Conservation (phyloP, 1,140 invertebrate genomes). For the Nephila pilipes region DNA sequence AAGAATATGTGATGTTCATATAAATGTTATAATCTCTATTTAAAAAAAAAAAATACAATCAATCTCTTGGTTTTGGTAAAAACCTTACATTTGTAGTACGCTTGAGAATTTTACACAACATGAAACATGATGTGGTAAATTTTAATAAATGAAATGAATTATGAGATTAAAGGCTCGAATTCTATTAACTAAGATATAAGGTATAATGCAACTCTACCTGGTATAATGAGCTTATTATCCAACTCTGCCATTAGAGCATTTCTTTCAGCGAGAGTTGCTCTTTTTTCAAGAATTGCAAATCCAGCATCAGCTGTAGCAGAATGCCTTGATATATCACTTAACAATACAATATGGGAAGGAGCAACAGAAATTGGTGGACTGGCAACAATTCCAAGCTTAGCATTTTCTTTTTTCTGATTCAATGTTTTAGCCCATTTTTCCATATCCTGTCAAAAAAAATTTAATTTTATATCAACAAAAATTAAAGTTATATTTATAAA, state of each 20-base stretch:
- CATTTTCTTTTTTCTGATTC: conserved; percentile 97
- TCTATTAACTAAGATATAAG: not conserved
- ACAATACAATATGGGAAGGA: conserved; percentile 78
- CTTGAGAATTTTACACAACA: no score
- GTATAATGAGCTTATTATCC: conserved; percentile 55
- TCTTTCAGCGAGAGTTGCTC: conserved; percentile 78
- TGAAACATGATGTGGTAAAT: no score
- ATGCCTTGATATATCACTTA: conserved; percentile 80
- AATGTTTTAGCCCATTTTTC: conserved; percentile 98
- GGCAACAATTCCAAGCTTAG: conserved; percentile 85
- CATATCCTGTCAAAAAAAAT: conserved; percentile 85
- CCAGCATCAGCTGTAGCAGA: conserved; percentile 92
- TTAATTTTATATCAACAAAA: not conserved
- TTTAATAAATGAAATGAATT: no score
- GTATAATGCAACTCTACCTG: conserved; percentile 43
- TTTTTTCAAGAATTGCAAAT: conserved; percentile 91
- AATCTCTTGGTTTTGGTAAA: no score
- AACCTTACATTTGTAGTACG: no score
- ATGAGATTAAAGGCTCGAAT: no score
- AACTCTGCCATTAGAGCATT: conserved; percentile 65
- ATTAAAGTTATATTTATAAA: not conserved
- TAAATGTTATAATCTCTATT: no score
- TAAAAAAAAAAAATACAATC: no score
- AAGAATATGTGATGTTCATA: no score
- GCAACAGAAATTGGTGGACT: conserved; percentile 49